phyloP scores from a whole-genome alignment of 2,888 invertebrate genomes.

The Mimachlamys varia region DNA sequence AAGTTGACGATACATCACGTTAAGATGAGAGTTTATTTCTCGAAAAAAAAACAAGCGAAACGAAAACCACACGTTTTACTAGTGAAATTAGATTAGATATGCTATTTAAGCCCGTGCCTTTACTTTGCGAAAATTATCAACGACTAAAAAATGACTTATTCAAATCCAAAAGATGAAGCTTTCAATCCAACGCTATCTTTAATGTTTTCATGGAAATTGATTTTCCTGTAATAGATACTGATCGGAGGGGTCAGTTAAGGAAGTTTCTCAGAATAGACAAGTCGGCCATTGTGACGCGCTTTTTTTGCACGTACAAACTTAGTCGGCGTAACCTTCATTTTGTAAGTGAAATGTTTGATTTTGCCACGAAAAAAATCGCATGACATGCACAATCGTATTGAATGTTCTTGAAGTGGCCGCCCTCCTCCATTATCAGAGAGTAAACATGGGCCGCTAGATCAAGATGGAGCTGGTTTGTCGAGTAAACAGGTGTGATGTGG shows the following conservation, averaged over 20 bases:
- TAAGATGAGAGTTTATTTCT: too few relatives aligned
- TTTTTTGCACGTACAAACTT: slow-evolving; percentile 17
- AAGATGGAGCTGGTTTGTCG: slow-evolving; percentile 26
- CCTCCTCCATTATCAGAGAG: not conserved
- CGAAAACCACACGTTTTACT: too few relatives aligned
- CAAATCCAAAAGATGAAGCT: too few relatives aligned
- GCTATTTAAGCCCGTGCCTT: too few relatives aligned
- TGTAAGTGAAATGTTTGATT: not conserved
- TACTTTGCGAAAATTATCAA: too few relatives aligned
- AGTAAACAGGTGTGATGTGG: not conserved
- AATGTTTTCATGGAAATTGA: too few relatives aligned
- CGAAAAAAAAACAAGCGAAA: too few relatives aligned
- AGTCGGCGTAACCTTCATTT: too few relatives aligned
- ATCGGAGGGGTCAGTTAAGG: not conserved
- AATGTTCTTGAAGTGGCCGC: not conserved
- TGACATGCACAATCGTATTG: not conserved
- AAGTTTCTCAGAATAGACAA: not conserved
- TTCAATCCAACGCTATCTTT: too few relatives aligned
- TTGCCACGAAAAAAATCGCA: not conserved
- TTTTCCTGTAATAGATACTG: not conserved
- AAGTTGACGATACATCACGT: too few relatives aligned
- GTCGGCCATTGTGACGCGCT: not conserved
- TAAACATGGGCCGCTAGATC: not conserved
- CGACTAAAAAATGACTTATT: too few relatives aligned
- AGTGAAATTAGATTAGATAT: too few relatives aligned